These are phyloP conservation scores for Hoplostethus atlanticus DNA, from an alignment of 2,797 vertebrate genomes.

Conservation along the genomic window DNA sequence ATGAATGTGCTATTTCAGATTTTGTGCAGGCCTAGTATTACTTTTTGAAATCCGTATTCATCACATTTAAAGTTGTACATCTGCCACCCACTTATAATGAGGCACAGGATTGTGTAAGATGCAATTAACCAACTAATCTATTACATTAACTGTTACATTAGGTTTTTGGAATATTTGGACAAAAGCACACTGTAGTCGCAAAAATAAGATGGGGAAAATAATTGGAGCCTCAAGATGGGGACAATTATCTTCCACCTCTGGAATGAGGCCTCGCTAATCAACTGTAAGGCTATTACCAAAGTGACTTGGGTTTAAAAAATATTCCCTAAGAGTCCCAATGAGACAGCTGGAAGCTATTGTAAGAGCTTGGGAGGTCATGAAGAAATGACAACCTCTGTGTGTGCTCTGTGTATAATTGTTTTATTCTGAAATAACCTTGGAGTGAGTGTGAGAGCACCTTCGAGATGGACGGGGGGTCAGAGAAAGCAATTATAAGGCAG, in stretches of 20 bases:
- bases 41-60: no score
- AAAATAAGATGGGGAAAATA: slow-evolving; percentile 30
- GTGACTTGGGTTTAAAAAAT: slow-evolving; percentile 67
- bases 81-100: slow-evolving; percentile 6
- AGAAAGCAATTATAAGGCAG: slow-evolving; percentile 68
- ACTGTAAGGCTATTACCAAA: slow-evolving; percentile 71
- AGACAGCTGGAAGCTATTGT: slow-evolving; percentile 81
- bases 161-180: slow-evolving; percentile 34
- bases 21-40: no score
- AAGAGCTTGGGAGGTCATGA: slow-evolving; percentile 31
- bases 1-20: no score
- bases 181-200: slow-evolving; percentile 13
- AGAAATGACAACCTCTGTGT: slow-evolving; percentile 56
- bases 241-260: slow-evolving; percentile 72
- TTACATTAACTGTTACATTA: slow-evolving; percentile 13
- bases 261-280: slow-evolving; percentile 72
- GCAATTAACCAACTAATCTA: slow-evolving; percentile 16
- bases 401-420: slow-evolving; percentile 73
- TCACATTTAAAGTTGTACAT: no score
- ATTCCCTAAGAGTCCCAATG: slow-evolving; percentile 68
- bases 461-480: slow-evolving; percentile 53
- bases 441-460: slow-evolving; percentile 67
- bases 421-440: slow-evolving; percentile 82
- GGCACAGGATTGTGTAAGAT: slow-evolving; percentile 14
- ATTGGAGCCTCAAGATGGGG: slow-evolving; percentile 66